These are phyloP conservation scores for Agrotis clavis DNA, from an alignment of 2,888 invertebrate species.

Conservation along the genomic window DNA sequence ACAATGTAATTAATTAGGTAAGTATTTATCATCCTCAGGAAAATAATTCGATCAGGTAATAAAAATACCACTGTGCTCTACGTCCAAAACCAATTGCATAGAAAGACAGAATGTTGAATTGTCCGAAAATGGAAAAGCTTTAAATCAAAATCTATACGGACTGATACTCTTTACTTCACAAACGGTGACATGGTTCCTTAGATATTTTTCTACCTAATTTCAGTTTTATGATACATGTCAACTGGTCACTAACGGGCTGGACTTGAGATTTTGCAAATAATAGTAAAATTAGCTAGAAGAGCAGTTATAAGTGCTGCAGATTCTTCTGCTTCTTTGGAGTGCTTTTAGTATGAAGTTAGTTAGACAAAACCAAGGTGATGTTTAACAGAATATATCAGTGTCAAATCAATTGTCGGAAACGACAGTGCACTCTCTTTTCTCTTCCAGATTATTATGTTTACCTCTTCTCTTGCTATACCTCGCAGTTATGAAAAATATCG, in stretches of 20 bases:
- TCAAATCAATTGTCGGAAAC: background rate
- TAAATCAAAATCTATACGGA: background rate
- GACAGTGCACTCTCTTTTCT: conserved; percentile 1
- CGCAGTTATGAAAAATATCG: background rate
- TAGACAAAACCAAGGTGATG: conserved; percentile 5
- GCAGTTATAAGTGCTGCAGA: too few species aligned
- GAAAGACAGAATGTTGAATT: background rate
- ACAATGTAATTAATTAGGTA: background rate
- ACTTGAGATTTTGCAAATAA: background rate
- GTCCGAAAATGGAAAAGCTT: background rate
- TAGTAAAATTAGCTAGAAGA: background rate
- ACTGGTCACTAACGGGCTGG: background rate
- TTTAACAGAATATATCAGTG: conserved; percentile 2
- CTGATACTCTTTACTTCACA: too few species aligned
- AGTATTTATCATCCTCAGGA: background rate
- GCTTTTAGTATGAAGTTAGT: too few species aligned
- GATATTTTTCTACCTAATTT: background rate
- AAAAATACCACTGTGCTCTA: background rate
- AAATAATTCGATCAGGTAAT: conserved; percentile 6
- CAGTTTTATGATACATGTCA: background rate
- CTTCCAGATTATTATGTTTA: conserved; percentile 4
- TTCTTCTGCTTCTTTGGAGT: background rate
- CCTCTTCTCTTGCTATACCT: background rate
- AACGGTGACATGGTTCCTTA: background rate
- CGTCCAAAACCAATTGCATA: background rate